Conservation (phyloP, 2,113 vertebrate species). For the Coryphaenoides rupestris region DNA sequence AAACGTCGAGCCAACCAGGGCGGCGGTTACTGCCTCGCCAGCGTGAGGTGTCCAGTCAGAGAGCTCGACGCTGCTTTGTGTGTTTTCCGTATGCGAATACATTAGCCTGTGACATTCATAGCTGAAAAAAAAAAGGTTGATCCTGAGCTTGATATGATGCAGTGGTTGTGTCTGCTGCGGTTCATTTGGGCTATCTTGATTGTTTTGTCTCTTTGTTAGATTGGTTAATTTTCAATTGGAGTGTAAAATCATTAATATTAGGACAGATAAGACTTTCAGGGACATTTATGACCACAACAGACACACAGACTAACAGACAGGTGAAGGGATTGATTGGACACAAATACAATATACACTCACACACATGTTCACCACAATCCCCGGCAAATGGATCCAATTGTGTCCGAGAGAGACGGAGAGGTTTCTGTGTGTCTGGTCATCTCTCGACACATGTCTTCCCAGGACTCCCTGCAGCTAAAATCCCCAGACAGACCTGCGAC, state of each 20-base stretch:
- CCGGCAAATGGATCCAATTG: no score
- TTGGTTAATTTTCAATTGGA: not conserved
- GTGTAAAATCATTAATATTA: no score
- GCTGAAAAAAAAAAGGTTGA: constrained; percentile 20
- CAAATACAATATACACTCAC: no score
- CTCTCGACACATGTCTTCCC: no score
- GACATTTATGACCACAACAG: no score
- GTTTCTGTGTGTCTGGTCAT: no score
- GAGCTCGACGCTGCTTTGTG: constrained; percentile 13
- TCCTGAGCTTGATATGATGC: constrained; percentile 8
- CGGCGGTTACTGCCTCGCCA: constrained; percentile 31
- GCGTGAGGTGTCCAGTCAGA: constrained; percentile 49
- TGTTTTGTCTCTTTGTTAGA: not conserved
- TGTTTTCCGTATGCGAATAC: not conserved
- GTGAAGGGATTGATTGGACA: no score
- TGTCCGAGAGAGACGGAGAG: no score
- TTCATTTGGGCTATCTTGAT: constrained; percentile 4
- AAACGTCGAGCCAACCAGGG: constrained; percentile 53
- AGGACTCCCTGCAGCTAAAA: constrained; percentile 13
- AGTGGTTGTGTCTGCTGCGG: not conserved
- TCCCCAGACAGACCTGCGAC: not conserved
- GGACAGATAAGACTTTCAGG: no score
- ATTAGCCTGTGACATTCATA: not conserved
- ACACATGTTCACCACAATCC: no score
- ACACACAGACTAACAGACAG: no score